A percentile compares a stretch with the other conserved stretches of the same genome.
These are phyloP conservation scores for Drosophila rellima DNA, from an alignment of 2,888 invertebrate species.

Conservation along the genomic window DNA sequence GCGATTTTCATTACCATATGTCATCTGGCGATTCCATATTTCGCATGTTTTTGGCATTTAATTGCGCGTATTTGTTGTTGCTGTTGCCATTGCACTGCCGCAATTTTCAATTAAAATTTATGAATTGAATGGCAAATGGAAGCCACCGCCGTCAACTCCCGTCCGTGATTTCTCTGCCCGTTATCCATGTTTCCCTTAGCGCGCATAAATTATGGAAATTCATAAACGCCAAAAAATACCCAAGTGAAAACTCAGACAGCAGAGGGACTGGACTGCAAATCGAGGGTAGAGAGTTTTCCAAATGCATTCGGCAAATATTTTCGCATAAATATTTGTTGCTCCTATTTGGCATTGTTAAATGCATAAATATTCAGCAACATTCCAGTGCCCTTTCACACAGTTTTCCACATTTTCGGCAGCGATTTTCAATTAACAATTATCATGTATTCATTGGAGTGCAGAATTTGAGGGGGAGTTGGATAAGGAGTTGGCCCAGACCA, in stretches of 20 bases:
- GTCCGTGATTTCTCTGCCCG: constrained; percentile 19
- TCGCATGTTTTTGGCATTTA: constrained; percentile 65
- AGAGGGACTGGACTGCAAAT: neutral
- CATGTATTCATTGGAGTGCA: constrained; percentile 46
- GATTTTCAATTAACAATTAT: constrained; percentile 80
- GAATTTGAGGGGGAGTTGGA: neutral
- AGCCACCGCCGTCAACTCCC: constrained; percentile 15
- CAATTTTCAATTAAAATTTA: constrained; percentile 78
- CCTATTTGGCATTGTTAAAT: constrained; percentile 69
- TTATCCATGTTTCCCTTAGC: constrained; percentile 10
- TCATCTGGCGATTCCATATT: constrained; percentile 40
- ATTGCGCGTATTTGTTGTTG: constrained; percentile 53
- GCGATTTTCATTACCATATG: constrained; percentile 46
- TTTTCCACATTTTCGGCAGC: constrained; percentile 37
- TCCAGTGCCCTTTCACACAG: constrained; percentile 19
- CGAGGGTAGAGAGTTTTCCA: constrained; percentile 3
- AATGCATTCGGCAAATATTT: constrained; percentile 42
- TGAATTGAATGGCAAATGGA: constrained; percentile 64
- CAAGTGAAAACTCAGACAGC: constrained; percentile 5
- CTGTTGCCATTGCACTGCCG: constrained; percentile 36
- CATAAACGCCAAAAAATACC: constrained; percentile 40
- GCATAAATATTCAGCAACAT: constrained; percentile 74
- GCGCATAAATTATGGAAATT: constrained; percentile 72
- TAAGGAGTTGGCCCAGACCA: neutral
- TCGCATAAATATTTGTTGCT: constrained; percentile 63